A percentile compares a stretch with the other conserved stretches of the same genome.
These are phyloP conservation scores for Uropsilus gracilis DNA, from an alignment of 2,113 vertebrate species.

Conservation along the genomic window DNA sequence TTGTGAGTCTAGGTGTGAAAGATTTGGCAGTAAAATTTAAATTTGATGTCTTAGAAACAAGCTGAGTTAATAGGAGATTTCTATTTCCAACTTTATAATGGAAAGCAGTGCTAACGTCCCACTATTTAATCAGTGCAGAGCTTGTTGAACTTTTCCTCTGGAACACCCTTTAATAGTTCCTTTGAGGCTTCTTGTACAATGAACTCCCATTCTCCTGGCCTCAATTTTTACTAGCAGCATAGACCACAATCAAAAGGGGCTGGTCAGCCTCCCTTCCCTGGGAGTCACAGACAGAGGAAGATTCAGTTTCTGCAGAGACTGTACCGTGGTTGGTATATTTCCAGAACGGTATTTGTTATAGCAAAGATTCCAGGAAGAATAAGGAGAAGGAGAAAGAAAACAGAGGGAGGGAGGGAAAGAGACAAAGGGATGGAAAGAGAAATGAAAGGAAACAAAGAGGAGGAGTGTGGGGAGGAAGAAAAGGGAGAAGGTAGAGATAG, in stretches of 20 bases:
- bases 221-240: not conserved
- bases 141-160: not conserved
- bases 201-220: not conserved
- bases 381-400: no score
- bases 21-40: not conserved
- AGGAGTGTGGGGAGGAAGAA: no score
- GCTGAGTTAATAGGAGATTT: slow-evolving; percentile 1
- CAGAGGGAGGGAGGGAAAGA: not conserved
- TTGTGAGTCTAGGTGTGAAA: not conserved
- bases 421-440: not conserved
- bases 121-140: not conserved
- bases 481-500: not conserved
- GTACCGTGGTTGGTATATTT: not conserved
- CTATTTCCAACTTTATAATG: not conserved
- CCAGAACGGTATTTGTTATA: not conserved
- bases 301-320: not conserved
- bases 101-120: slow-evolving; percentile 13
- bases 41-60: not conserved
- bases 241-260: accelerated
- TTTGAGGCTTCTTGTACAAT: not conserved
- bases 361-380: not conserved
- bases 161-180: not conserved
- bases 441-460: not conserved
- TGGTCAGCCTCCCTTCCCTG: not conserved
- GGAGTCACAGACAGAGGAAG: not conserved